phyloP scores from a whole-genome alignment of 2,113 vertebrate genomes.

The Tricholaema leucomelas region DNA sequence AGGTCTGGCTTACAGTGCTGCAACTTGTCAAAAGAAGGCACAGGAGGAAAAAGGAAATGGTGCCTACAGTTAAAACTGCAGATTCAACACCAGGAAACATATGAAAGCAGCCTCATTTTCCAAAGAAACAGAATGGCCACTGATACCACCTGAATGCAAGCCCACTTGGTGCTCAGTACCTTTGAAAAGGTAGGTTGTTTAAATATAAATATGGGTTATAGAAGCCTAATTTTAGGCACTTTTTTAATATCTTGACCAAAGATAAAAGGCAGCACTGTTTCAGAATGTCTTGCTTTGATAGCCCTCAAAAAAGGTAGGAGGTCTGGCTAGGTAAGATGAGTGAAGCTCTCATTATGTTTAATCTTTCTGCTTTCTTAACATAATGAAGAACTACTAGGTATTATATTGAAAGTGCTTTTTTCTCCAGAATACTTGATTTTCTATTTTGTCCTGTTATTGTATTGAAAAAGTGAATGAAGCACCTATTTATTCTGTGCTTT shows the following conservation, averaged over 20 bases:
- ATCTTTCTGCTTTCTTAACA: constrained; percentile 59
- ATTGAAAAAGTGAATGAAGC: constrained; percentile 45
- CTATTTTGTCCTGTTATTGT: constrained; percentile 51
- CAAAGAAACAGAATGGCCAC: constrained; percentile 30
- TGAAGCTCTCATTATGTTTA: constrained; percentile 55
- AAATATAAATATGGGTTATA: constrained; percentile 49
- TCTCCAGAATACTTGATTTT: constrained; percentile 36
- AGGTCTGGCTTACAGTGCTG: neutral
- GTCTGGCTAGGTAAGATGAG: constrained; percentile 50
- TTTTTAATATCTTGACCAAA: constrained; percentile 33
- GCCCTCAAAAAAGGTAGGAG: constrained; percentile 59
- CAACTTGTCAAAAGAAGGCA: constrained; percentile 10
- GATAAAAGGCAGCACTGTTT: constrained; percentile 53
- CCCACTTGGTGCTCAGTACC: constrained; percentile 11
- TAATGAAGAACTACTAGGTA: constrained; percentile 53
- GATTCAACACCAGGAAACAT: constrained; percentile 27
- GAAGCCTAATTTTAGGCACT: constrained; percentile 45
- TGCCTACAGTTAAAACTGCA: constrained; percentile 1
- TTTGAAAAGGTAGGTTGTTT: constrained; percentile 53
- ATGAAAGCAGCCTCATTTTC: constrained; percentile 41
- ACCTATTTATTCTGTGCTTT: constrained; percentile 57
- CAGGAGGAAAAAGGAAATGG: neutral
- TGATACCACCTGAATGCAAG: constrained; percentile 10
- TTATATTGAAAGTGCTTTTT: constrained; percentile 51
- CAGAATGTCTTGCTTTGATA: constrained; percentile 55